phyloP scores from a whole-genome alignment of 2,888 invertebrate species.

The Scelioninae gen. 2 region DNA sequence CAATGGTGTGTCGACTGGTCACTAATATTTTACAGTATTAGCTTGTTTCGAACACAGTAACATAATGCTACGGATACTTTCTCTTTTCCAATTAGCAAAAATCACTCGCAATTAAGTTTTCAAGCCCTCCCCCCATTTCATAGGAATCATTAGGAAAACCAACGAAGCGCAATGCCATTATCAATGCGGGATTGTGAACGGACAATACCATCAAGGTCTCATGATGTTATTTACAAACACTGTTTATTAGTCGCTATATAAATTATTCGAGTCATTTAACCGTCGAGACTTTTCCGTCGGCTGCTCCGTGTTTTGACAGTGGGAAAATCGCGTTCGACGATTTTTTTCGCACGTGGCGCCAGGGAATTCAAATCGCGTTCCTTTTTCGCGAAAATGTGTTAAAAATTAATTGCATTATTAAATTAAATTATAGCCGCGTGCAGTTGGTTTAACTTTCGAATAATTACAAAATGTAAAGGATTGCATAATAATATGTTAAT shows the following conservation, averaged over 20 bases:
- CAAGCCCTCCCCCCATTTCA: conserved; percentile 23
- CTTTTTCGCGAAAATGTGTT: not conserved
- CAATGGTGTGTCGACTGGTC: too few species aligned
- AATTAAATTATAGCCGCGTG: conserved; percentile 25
- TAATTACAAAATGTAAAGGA: conserved; percentile 36
- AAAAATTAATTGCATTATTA: conserved; percentile 28
- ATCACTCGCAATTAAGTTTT: conserved; percentile 26
- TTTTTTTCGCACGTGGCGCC: not conserved
- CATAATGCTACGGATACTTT: conserved; percentile 17
- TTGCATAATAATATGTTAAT: conserved; percentile 52
- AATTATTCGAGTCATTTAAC: conserved; percentile 11
- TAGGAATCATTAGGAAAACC: conserved; percentile 36
- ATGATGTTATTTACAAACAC: conserved; percentile 11
- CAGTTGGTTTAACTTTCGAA: conserved; percentile 28
- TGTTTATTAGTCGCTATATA: not conserved
- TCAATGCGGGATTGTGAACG: conserved; percentile 7
- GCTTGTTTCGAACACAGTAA: too few species aligned
- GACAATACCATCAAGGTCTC: conserved; percentile 15
- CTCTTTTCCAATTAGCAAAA: conserved; percentile 22
- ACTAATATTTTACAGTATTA: too few species aligned
- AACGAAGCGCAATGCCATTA: conserved; percentile 48
- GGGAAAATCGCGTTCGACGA: not conserved
- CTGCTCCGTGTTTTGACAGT: not conserved
- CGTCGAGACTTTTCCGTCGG: not conserved
- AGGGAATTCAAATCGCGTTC: too few species aligned